Evolutionary conservation across 2,888 invertebrate genomes (phyloP), one percentile per base, ranked within the genome.

Genomic region (Amiota minor): DNA sequence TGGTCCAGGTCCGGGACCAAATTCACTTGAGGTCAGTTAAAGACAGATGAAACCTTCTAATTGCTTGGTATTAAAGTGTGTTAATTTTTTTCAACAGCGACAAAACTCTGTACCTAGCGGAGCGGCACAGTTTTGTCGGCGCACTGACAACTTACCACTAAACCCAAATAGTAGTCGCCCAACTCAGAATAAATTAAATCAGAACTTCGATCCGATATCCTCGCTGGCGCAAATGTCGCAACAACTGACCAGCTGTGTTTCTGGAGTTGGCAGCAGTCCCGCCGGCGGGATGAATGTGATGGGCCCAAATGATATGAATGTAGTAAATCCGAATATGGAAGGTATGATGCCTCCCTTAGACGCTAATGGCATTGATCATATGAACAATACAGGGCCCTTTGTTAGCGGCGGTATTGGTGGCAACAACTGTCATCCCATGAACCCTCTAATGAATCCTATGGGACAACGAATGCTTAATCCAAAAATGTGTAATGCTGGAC

Each of bases 141-240:
- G 92, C 46, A 89, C 92, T 1, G 93, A 93, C 81, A 93, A 93
- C 85, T 91, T 93, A 73, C 93, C 93, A 61, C 86, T 93, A 56
- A 93, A 93, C 89, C 93, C 93, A 0, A 93, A 93, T 80, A 92
- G 92, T 79, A 88, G 83, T 77, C 87, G 89, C 90, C 91, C 89
- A 82, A 91, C 89, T 87, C 93, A 86, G 90, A 92, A 89, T 83
- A 93, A 93, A 91, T 92, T 90, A 87, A 91, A 92, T 86, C 96
- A 93, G 87, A 79, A 77, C 46, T 97, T 97, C 89, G 97, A 97
- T 91, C 97, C 97, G 1, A 97, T 97, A 83, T 96, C 97, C 70
- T 97, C 97, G 10, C 92, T 97, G 85, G 97, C 97, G 72, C 97
- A 97, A 90, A 97, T 97, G 97, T 96, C 96, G 77, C 97, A 97